Evolutionary conservation across 2,888 invertebrate species (phyloP).

Genomic region (Drosophila suboccidentalis): DNA sequence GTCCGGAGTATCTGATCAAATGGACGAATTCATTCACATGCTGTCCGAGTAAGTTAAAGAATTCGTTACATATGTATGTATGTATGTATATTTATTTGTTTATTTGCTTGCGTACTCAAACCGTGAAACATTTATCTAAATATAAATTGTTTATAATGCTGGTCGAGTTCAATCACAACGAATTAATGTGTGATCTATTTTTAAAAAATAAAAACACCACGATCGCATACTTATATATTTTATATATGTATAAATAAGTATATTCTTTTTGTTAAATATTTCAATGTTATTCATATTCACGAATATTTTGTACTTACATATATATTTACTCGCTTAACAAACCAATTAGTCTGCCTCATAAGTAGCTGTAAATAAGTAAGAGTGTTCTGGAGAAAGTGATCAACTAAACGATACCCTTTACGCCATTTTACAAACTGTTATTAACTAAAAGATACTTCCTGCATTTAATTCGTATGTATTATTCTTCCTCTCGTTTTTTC

Average conservation of each 20-base stretch:
- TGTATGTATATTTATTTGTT: slow-evolving; percentile 22
- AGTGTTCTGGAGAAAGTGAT: background rate
- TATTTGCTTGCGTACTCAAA: slow-evolving; percentile 33
- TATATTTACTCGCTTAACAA: slow-evolving; percentile 10
- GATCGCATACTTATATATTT: slow-evolving; percentile 11
- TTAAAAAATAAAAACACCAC: slow-evolving; percentile 26
- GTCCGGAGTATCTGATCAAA: slow-evolving; percentile 88
- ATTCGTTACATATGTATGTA: slow-evolving; percentile 2
- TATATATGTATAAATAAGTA: slow-evolving; percentile 2
- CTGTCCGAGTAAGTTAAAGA: slow-evolving; percentile 87
- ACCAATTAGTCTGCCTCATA: slow-evolving; percentile 4
- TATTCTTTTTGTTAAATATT: slow-evolving; percentile 14
- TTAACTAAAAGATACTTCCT: background rate
- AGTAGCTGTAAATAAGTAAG: background rate
- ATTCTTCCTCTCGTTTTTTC: background rate
- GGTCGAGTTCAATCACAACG: slow-evolving; percentile 31
- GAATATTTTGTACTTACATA: background rate
- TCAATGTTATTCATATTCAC: slow-evolving; percentile 33
- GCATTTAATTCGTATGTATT: background rate
- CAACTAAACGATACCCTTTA: slow-evolving; percentile 3
- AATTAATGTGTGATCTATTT: slow-evolving; percentile 41
- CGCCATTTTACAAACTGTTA: background rate
- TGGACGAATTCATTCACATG: slow-evolving; percentile 88
- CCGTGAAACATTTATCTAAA: slow-evolving; percentile 41
- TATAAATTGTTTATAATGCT: slow-evolving; percentile 44